Conservation (phyloP, 2,113 vertebrate genomes). For the Carettochelys insculpta region DNA sequence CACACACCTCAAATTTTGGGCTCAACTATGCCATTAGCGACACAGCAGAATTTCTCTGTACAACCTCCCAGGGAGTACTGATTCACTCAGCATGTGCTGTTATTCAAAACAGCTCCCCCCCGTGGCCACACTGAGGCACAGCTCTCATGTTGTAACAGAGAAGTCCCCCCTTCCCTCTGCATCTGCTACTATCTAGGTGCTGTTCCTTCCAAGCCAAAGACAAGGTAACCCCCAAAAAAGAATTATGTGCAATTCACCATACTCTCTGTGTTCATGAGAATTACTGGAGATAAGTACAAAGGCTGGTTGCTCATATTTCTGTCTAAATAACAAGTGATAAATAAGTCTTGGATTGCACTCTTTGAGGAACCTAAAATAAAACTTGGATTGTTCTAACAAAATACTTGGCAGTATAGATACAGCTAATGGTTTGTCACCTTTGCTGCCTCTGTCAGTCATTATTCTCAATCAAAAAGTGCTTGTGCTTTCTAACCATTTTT, state of each 20-base stretch:
- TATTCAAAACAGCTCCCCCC: background rate
- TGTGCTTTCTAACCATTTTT: background rate
- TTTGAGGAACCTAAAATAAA: background rate
- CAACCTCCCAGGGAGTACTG: background rate
- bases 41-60: background rate
- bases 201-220: background rate
- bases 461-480: fast-evolving
- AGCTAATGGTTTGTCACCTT: background rate
- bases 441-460: background rate
- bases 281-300: background rate
- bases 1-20: background rate
- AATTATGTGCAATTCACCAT: background rate
- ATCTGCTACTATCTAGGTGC: background rate
- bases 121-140: background rate
- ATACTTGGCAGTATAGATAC: background rate
- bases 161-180: background rate
- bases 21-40: background rate
- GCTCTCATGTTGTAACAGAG: background rate
- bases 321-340: background rate
- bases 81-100: background rate
- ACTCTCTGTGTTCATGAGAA: background rate
- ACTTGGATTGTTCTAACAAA: background rate
- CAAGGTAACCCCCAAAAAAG: background rate
- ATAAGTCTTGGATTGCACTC: background rate
- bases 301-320: background rate